Evolutionary conservation across 2,888 invertebrate species (phyloP), one percentile per base, ranked within the genome.

Genomic region (Caenorhabditis angaria): DNA sequence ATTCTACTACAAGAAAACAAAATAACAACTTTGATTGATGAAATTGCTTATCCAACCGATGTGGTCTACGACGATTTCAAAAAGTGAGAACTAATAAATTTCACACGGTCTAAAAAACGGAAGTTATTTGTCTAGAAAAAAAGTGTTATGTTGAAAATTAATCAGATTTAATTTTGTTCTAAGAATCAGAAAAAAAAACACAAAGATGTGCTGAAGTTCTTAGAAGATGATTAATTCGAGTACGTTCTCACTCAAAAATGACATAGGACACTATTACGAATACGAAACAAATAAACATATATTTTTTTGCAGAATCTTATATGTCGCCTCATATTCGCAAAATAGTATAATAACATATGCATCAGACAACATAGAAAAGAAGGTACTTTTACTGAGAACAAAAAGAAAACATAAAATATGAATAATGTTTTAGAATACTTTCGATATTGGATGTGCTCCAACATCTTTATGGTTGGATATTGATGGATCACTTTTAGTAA

Each of bases 381-480:
- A 18, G 3, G 10, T 14, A 18, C 14, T 41, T 41, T 41, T 2
- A 3, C 14, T 41, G n/a, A n/a, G n/a, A n/a, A n/a, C 14, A 18
- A 12, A 41, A 10, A 41, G 18, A 41, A 41, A 5, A 41, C 6
- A 41, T 14, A 41, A 51, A 22, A 24, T 10, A 35, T 35, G 24
- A 51, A 24, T 18, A 20, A 24, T 4, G n/a, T 51, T 51, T 18
- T 22, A 51, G 22, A 51, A 18, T 3, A 41, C 20, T 41, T 41
- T 41, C 18, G 35, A 62, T 14, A 50, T 73, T 6, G 68, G 68
- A 0, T 73, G 73, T 28, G 61, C 68, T 1, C 73, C 73, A 22
- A 62, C 60, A 8, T 73, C 73, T 0, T 57, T 73, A n/a, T 73
- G 73, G 73, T 61, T 61, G 41, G 73, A 73, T 60, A 61, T 73